phyloP scores from a whole-genome alignment of 2,113 vertebrate species.

The Geococcyx californianus region DNA sequence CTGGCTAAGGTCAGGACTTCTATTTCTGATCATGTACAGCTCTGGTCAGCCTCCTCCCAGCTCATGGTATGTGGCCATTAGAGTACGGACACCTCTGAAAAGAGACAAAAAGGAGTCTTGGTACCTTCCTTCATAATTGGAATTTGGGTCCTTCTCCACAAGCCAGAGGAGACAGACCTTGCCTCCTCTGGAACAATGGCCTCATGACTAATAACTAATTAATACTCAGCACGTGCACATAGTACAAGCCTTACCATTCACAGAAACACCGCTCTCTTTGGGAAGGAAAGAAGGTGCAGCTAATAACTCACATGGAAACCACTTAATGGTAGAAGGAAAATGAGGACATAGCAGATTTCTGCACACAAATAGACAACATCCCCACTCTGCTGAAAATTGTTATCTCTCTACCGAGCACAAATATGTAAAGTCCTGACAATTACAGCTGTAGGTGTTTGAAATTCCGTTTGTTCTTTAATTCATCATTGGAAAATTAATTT shows the following conservation, averaged over 20 bases:
- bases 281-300: background rate
- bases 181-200: background rate
- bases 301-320: background rate
- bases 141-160: too few species aligned
- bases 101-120: background rate
- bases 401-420: background rate
- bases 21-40: background rate
- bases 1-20: background rate
- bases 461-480: background rate
- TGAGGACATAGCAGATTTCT: background rate
- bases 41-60: background rate
- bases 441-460: background rate
- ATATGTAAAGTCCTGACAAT: background rate
- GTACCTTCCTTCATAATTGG: background rate
- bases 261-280: background rate
- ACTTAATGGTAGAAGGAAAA: background rate
- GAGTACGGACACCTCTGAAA: background rate
- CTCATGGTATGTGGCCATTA: background rate
- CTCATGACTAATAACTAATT: background rate
- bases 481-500: background rate
- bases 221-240: background rate
- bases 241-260: background rate
- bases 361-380: background rate
- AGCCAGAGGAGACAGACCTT: background rate
- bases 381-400: background rate